These are phyloP conservation scores for Macrophya alboannulata DNA, from an alignment of 2,888 invertebrate species.

Conservation along the genomic window DNA sequence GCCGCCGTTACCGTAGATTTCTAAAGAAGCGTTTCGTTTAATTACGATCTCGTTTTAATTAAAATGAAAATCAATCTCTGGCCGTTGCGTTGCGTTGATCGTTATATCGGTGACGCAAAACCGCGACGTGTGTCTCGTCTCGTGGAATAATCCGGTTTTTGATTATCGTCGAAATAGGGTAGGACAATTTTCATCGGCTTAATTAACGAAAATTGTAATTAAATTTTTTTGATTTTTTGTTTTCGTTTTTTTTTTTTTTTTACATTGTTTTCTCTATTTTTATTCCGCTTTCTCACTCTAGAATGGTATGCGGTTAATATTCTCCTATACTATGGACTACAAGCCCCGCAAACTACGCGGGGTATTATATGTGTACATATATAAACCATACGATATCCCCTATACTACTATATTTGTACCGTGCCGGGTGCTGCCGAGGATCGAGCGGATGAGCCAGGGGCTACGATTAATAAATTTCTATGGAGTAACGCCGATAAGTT, in stretches of 20 bases:
- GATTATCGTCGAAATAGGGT: background rate
- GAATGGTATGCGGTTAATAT: constrained; percentile 13
- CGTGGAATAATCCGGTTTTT: constrained; percentile 37
- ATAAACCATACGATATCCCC: background rate
- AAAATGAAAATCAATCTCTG: constrained; percentile 48
- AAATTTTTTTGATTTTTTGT: constrained; percentile 13
- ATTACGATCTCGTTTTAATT: constrained; percentile 52
- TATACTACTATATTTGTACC: background rate
- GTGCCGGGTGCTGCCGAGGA: constrained; percentile 24
- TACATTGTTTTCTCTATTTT: background rate
- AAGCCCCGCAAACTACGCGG: background rate
- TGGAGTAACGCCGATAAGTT: constrained; percentile 49
- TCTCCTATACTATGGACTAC: background rate
- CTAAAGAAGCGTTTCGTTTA: constrained; percentile 55
- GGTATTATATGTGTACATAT: background rate
- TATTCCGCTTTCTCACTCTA: background rate
- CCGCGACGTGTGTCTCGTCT: constrained; percentile 22
- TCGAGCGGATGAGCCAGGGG: constrained; percentile 53
- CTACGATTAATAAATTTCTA: constrained; percentile 55
- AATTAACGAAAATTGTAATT: constrained; percentile 55
- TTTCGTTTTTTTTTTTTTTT: background rate
- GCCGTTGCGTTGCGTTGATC: background rate
- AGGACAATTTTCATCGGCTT: constrained; percentile 27
- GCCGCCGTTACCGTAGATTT: constrained; percentile 42
- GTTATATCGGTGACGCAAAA: constrained; percentile 29